Conservation (phyloP, 1,140 invertebrate species). For the Halesus radiatus region DNA sequence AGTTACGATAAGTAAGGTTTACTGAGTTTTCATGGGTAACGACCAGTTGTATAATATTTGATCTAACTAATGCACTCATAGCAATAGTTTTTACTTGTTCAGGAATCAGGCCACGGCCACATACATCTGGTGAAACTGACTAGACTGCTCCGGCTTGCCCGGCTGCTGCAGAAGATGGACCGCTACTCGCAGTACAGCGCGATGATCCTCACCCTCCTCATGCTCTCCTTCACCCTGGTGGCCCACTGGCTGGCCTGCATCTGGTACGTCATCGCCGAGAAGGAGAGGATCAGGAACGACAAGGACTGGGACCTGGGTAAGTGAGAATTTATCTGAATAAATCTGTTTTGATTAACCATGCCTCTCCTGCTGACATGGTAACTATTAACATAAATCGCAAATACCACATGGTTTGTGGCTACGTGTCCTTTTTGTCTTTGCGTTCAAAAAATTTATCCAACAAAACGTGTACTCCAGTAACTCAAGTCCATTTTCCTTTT, state of each 20-base stretch:
- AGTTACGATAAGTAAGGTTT: too few relatives aligned
- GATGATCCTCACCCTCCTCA: conserved; percentile 94
- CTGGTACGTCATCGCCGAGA: conserved; percentile 97
- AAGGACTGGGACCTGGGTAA: conserved; percentile 85
- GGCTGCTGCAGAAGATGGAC: conserved; percentile 98
- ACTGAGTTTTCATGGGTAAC: too few relatives aligned
- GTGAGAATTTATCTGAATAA: conserved; percentile 44
- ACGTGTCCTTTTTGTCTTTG: too few relatives aligned
- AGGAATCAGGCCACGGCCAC: conserved; percentile 81
- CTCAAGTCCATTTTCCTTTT: too few relatives aligned
- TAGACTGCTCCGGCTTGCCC: conserved; percentile 89
- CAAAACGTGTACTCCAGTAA: too few relatives aligned
- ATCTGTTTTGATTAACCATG: too few relatives aligned
- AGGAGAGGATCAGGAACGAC: conserved; percentile 81
- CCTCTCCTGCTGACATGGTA: too few relatives aligned
- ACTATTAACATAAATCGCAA: too few relatives aligned
- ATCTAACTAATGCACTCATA: too few relatives aligned
- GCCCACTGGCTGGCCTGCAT: conserved; percentile 99
- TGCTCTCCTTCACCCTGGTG: conserved; percentile 95
- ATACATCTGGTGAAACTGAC: conserved; percentile 97
- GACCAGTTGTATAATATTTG: too few relatives aligned
- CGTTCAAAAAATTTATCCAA: too few relatives aligned
- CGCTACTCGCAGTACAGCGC: conserved; percentile 96
- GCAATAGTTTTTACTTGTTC: conserved; percentile 33
- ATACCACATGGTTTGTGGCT: too few relatives aligned